These are phyloP conservation scores for Frankliniella fusca DNA, from an alignment of 2,888 invertebrate genomes.

Conservation along the genomic window DNA sequence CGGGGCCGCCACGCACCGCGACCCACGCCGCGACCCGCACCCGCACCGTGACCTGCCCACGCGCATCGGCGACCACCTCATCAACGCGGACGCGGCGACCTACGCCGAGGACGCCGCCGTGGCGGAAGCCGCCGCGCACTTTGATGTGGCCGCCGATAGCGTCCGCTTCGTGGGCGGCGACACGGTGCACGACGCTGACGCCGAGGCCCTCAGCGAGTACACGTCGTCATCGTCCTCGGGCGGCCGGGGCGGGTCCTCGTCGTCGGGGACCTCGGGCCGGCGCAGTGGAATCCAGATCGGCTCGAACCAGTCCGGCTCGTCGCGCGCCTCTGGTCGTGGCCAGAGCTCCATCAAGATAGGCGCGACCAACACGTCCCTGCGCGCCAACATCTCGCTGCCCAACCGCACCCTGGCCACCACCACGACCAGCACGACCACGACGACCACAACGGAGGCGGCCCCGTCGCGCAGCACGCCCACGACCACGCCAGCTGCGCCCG, in stretches of 20 bases:
- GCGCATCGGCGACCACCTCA: constrained; percentile 39
- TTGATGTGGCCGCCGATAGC: constrained; percentile 29
- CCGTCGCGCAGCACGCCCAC: background rate
- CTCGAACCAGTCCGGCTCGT: background rate
- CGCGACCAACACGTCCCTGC: constrained; percentile 4
- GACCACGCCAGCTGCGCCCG: constrained; percentile 40
- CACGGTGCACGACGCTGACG: constrained; percentile 35
- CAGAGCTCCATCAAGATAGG: constrained; percentile 20
- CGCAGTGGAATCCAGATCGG: constrained; percentile 15
- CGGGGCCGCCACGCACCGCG: background rate
- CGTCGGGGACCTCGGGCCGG: background rate
- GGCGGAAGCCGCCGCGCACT: constrained; percentile 52
- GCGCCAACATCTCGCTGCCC: background rate
- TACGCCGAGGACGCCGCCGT: constrained; percentile 56
- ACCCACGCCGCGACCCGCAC: background rate
- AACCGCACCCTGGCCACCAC: background rate
- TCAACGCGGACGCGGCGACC: constrained; percentile 57
- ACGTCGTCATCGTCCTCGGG: background rate
- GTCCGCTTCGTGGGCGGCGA: background rate
- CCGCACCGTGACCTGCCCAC: background rate
- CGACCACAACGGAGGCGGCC: background rate
- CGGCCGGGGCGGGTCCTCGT: background rate
- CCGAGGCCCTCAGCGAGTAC: background rate
- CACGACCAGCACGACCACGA: background rate
- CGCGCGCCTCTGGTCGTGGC: constrained; percentile 1